These are phyloP conservation scores for Cephalophus harveyi DNA, from an alignment of 2,113 vertebrate species.

Conservation along the genomic window DNA sequence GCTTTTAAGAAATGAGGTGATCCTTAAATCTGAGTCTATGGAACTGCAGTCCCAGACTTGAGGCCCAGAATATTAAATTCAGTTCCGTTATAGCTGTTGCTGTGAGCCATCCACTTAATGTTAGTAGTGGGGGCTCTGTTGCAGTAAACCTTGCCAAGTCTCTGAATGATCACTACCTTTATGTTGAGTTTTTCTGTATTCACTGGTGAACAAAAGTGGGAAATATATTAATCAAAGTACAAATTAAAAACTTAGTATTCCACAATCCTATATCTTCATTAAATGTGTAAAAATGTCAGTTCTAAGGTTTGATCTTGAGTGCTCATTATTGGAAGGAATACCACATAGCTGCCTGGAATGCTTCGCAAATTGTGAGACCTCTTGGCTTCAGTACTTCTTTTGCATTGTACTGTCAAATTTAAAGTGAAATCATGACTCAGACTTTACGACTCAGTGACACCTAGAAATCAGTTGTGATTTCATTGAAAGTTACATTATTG, in stretches of 20 bases:
- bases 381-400: neutral
- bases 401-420: neutral
- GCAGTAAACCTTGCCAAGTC: neutral
- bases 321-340: neutral
- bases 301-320: neutral
- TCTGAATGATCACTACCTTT: neutral
- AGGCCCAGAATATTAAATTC: neutral
- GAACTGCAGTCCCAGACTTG: neutral
- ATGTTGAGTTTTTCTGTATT: neutral
- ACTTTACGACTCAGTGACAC: neutral
- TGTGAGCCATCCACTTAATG: neutral
- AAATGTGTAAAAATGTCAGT: neutral
- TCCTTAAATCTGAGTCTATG: neutral
- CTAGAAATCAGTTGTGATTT: neutral
- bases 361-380: neutral
- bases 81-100: neutral
- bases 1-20: slow-evolving; percentile 21
- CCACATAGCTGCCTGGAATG: neutral
- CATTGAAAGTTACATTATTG: neutral
- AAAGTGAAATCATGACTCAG: neutral
- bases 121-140: neutral
- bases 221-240: neutral
- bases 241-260: neutral
- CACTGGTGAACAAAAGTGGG: neutral
- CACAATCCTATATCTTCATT: neutral